phyloP scores from a whole-genome alignment of 2,113 vertebrate genomes.

The Osmerus eperlanus region DNA sequence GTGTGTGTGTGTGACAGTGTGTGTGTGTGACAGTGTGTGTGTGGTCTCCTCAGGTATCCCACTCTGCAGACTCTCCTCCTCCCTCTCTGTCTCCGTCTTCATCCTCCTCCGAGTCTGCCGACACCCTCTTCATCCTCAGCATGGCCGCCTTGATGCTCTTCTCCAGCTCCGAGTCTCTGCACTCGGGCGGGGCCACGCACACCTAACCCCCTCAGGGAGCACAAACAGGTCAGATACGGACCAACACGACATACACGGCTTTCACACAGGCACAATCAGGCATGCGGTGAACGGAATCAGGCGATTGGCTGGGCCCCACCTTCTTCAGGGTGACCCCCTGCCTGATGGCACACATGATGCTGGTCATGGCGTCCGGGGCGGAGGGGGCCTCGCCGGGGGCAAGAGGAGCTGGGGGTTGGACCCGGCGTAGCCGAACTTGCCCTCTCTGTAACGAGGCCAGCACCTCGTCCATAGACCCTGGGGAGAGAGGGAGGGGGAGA shows the following conservation, averaged over 20 bases:
- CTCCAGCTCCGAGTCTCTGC: constrained; percentile 77
- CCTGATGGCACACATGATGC: constrained; percentile 83
- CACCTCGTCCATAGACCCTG: constrained; percentile 93
- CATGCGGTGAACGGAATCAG: background rate
- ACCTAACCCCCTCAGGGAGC: constrained; percentile 36
- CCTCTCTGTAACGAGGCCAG: constrained; percentile 84
- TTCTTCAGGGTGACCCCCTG: constrained; percentile 88
- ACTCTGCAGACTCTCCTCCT: constrained; percentile 65
- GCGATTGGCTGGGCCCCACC: constrained; percentile 55
- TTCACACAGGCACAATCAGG: background rate
- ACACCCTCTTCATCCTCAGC: constrained; percentile 90
- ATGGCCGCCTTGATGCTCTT: constrained; percentile 90
- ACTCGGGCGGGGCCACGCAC: constrained; percentile 13
- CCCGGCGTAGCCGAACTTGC: constrained; percentile 71
- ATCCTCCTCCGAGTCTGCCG: constrained; percentile 87
- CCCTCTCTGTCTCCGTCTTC: constrained; percentile 65
- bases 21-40: background rate
- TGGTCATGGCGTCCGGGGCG: constrained; percentile 64
- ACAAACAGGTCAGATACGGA: no score
- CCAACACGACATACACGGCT: no score
- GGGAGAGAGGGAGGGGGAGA: constrained; percentile 1
- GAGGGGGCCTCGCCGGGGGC: fast-evolving
- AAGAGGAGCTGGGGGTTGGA: constrained; percentile 32
- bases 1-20: background rate
- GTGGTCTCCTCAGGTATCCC: constrained; percentile 68